phyloP scores from a whole-genome alignment of 2,113 vertebrate species.

The Chaetops frenatus region DNA sequence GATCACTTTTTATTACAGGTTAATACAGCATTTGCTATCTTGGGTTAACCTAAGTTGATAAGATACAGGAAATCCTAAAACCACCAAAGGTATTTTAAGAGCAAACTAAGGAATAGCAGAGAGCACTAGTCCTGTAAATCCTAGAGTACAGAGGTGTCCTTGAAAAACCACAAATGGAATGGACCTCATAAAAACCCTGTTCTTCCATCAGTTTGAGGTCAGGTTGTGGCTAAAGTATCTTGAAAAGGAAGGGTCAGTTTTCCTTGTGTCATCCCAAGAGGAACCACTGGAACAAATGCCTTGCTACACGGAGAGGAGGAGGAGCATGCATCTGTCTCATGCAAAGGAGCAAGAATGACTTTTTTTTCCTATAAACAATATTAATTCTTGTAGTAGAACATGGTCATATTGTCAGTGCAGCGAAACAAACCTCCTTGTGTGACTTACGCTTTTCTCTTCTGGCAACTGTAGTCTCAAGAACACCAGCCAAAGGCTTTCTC shows the following conservation, averaged over 20 bases:
- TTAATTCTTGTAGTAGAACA: background rate
- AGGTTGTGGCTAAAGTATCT: background rate
- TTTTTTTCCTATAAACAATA: background rate
- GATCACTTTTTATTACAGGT: background rate
- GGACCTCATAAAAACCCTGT: background rate
- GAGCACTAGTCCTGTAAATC: background rate
- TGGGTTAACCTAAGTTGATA: background rate
- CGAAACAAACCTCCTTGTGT: background rate
- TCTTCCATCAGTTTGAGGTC: background rate
- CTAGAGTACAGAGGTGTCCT: background rate
- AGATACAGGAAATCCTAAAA: background rate
- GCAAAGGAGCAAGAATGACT: background rate
- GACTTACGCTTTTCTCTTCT: background rate
- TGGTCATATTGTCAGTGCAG: background rate
- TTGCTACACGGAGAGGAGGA: background rate
- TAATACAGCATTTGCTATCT: background rate
- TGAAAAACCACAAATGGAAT: background rate
- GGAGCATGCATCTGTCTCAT: background rate
- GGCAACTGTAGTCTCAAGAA: background rate
- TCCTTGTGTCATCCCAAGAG: background rate
- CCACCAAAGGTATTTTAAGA: background rate
- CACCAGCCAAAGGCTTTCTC: background rate
- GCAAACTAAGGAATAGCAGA: background rate
- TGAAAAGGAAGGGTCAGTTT: background rate
- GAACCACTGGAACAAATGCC: background rate